Percentiles rank a stretch among this genome's conserved stretches.
Evolutionary conservation across 2,113 vertebrate species (phyloP).

Genomic region (Amphilophus citrinellus): DNA sequence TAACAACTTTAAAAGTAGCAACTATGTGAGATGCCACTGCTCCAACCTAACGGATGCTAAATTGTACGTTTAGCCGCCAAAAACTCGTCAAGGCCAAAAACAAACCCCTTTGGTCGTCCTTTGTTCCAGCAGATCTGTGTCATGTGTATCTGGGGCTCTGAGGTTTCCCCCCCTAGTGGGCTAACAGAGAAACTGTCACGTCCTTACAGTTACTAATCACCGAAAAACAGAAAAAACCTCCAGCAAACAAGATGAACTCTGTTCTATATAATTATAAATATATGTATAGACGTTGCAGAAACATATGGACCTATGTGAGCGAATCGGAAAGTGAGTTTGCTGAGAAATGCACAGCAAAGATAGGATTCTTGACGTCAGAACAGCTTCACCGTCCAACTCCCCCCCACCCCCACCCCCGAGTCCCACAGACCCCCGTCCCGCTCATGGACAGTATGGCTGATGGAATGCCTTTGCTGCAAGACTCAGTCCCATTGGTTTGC

Average conservation of each 20-base stretch:
- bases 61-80: constrained; percentile 74
- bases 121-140: constrained; percentile 74
- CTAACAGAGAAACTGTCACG: constrained; percentile 65
- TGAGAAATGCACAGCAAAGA: constrained; percentile 46
- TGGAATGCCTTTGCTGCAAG: constrained; percentile 41
- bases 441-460: constrained; percentile 60
- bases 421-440: constrained; percentile 18
- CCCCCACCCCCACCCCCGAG: too few relatives aligned
- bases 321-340: constrained; percentile 46
- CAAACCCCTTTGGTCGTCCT: constrained; percentile 55
- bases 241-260: constrained; percentile 73
- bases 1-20: constrained; percentile 77
- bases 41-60: constrained; percentile 71
- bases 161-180: constrained; percentile 39
- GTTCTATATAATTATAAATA: constrained; percentile 81
- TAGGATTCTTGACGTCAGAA: constrained; percentile 63
- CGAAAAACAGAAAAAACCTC: constrained; percentile 71
- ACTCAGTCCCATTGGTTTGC: constrained; percentile 53
- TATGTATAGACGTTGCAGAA: constrained; percentile 81
- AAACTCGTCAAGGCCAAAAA: constrained; percentile 74
- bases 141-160: constrained; percentile 67
- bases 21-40: constrained; percentile 68
- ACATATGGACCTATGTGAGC: constrained; percentile 73
- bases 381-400: constrained; percentile 31
- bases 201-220: constrained; percentile 71